phyloP scores from a whole-genome alignment of 1,140 invertebrate species.

The Tachypleus tridentatus region DNA sequence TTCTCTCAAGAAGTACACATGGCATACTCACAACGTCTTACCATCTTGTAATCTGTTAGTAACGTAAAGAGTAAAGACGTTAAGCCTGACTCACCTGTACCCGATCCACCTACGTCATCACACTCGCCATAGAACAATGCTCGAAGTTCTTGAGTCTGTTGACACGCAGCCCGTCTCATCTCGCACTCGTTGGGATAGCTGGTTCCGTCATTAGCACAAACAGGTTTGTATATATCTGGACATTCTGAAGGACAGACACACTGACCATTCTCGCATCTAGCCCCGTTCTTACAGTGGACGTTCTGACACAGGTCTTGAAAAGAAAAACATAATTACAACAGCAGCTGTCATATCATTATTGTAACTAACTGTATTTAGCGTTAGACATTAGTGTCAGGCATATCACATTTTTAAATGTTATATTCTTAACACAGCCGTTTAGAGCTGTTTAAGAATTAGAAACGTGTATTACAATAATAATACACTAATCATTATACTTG shows the following conservation, averaged over 20 bases:
- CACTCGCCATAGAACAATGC: slow-evolving; percentile 71
- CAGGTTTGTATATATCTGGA: slow-evolving; percentile 39
- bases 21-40: too few species aligned
- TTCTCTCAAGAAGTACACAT: too few species aligned
- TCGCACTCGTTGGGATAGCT: slow-evolving; percentile 77
- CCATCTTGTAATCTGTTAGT: too few species aligned
- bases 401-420: too few species aligned
- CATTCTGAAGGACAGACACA: slow-evolving; percentile 74
- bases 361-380: background rate
- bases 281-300: slow-evolving; percentile 64
- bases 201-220: slow-evolving; percentile 70
- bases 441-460: too few species aligned
- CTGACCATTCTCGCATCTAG: slow-evolving; percentile 61
- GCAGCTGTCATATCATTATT: slow-evolving; percentile 4
- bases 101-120: slow-evolving; percentile 44
- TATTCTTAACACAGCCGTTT: too few species aligned
- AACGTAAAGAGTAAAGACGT: background rate
- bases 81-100: slow-evolving; percentile 6
- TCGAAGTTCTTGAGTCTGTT: slow-evolving; percentile 30
- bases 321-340: slow-evolving; percentile 11
- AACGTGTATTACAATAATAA: too few species aligned
- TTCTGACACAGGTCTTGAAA: slow-evolving; percentile 60
- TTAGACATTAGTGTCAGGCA: too few species aligned
- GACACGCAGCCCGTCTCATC: slow-evolving; percentile 53
- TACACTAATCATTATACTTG: too few species aligned